Percentiles rank a stretch among this genome's conserved stretches.
Evolutionary conservation across 2,113 vertebrate species (phyloP).

Genomic region (Brachyhypopomus occidentalis): DNA sequence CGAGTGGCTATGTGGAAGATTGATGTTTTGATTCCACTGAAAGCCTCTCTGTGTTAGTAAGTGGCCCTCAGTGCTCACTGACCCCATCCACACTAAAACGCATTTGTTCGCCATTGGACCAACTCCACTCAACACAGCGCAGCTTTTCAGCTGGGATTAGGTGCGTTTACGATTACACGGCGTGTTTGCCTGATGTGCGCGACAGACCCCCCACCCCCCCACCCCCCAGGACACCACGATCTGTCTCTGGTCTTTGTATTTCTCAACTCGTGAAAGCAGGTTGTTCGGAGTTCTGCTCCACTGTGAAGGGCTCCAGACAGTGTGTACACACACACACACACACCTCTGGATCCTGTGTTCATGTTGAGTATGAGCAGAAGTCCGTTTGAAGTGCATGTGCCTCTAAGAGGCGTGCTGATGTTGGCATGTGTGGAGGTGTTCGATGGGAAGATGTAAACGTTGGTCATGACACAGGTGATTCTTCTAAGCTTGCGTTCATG

Average conservation of each 20-base stretch:
- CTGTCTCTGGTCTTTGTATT: background rate
- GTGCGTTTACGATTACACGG: slow-evolving; percentile 36
- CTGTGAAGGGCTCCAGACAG: no score
- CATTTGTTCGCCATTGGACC: slow-evolving; percentile 42
- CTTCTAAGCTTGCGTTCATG: background rate
- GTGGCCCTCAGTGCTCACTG: slow-evolving; percentile 6
- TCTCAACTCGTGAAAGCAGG: background rate
- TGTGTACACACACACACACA: no score
- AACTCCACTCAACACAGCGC: slow-evolving; percentile 6
- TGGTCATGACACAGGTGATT: background rate
- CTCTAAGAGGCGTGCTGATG: background rate
- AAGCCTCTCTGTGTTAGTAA: slow-evolving; percentile 39
- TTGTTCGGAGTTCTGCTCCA: background rate
- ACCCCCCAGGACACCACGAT: background rate
- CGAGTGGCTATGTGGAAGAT: slow-evolving; percentile 23
- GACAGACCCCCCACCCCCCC: no score
- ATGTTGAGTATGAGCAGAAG: no score
- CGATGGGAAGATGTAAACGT: background rate
- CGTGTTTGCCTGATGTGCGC: slow-evolving; percentile 8
- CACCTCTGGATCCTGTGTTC: no score
- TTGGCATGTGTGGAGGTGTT: slow-evolving; percentile 1
- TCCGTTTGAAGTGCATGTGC: background rate
- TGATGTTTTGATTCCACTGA: slow-evolving; percentile 47
- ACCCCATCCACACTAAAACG: background rate
- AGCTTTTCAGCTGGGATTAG: slow-evolving; percentile 47